phyloP scores from a whole-genome alignment of 92 coral and sea anemone genomes.

The Bergia sp. region DNA sequence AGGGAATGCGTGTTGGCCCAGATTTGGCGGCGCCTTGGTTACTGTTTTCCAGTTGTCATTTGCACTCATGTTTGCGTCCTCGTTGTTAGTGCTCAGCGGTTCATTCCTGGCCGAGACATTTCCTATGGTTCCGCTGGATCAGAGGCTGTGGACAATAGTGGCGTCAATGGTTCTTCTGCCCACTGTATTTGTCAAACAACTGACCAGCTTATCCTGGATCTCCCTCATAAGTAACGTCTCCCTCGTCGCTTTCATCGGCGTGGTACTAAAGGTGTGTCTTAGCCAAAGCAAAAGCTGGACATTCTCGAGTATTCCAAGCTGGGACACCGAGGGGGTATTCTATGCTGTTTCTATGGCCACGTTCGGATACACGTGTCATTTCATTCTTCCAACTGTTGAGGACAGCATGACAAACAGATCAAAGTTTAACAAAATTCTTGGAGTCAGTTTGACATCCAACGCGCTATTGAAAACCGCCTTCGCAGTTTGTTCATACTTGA shows the following conservation, averaged over 20 bases:
- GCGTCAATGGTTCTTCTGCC: conserved; percentile 20
- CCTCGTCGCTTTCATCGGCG: conserved; percentile 26
- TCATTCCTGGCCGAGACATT: conserved; percentile 43
- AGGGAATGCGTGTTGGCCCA: conserved; percentile 37
- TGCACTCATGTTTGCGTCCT: conserved; percentile 40
- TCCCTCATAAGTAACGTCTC: conserved; percentile 30
- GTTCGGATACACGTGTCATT: conserved; percentile 41
- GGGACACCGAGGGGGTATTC: conserved; percentile 39
- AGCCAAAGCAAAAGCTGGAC: conserved; percentile 18
- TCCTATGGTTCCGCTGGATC: conserved; percentile 39
- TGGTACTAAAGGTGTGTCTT: conserved; percentile 11
- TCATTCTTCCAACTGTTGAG: conserved; percentile 37
- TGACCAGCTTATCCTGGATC: conserved; percentile 24
- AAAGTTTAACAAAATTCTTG: conserved; percentile 35
- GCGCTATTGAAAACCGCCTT: conserved; percentile 36
- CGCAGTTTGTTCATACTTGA: conserved; percentile 35
- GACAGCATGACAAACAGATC: conserved; percentile 37
- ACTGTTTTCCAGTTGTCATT: conserved; percentile 34
- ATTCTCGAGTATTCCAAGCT: conserved; percentile 22
- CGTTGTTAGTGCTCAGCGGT: conserved; percentile 38
- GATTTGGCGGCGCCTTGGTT: conserved; percentile 15
- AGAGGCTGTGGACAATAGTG: conserved; percentile 27
- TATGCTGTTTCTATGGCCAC: conserved; percentile 37
- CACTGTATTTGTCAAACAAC: conserved; percentile 16
- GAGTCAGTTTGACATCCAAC: conserved; percentile 32